Evolutionary conservation across 2,797 vertebrate species (phyloP), one percentile per base, ranked within the genome.

Genomic region (Liasis olivaceus): DNA sequence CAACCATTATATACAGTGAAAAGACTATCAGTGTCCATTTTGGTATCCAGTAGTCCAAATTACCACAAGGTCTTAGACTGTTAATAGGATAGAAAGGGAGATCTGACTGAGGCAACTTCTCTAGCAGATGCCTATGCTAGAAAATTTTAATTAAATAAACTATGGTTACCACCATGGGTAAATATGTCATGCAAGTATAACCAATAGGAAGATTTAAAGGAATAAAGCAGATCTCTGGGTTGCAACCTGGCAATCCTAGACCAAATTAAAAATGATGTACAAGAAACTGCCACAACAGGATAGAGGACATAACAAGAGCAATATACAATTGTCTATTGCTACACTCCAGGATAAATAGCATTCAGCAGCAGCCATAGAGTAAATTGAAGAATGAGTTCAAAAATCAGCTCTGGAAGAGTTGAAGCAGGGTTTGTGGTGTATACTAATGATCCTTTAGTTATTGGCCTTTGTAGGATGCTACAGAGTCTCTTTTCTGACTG

Each of bases 371-470:
- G 58, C 47, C n/a, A 42, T 15, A 17, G 42, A 87, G 42, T 15
- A 64, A 42, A 62, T 81, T 56, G 85, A 81, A 84, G 56, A 77
- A 88, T 63, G 85, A 31, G 9, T 5, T 90, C 66, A 87, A 59
- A 90, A 90, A 66, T 88, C 60, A 85, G 85, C 20, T 28, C 20
- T 88, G 85, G 87, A 90, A 59, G 26, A 63, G 36, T 54, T 92
- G 84, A 90, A 72, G 12, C 81, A 77, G n/a, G n/a, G n/a, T 69
- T 85, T 90, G 66, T 47, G 54, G 60, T n/a, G 51, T 58, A 24
- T 63, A 51, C 89, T 63, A 88, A 90, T 93, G 59, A 90, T 88
- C 47, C 81, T 59, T 90, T 62, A 31, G 85, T 72, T 90, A 56
- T 59, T 88, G 47, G 11, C 51, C 51, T 88, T 81, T 91, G 60